Evolutionary conservation across 2,888 invertebrate species (phyloP), one percentile per base, ranked within the genome.

Genomic region (Latrodectus hesperus): DNA sequence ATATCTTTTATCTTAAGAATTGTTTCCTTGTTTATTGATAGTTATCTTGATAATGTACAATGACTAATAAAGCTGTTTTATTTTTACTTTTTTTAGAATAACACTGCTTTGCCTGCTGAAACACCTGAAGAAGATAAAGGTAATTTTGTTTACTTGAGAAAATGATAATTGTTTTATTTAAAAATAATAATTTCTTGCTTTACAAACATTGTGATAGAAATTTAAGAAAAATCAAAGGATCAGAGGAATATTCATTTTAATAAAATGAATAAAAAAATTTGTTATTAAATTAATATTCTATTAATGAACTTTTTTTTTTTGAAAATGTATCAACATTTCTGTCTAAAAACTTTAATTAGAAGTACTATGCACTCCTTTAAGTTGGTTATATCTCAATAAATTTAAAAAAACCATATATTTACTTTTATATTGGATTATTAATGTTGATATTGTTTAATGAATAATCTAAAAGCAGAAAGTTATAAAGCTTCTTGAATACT

Each of bases 51-150:
- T 38, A 38, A 38, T 1, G 38, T 0, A 38, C 2, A 38, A 55
- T 55, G 16, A 55, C 55, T 55, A 5, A 10, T 55, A 8, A 55
- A 38, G 38, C 38, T 55, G 9, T 60, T 53, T 26, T 68, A 22
- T 60, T 79, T 51, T 26, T 75, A n/a, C 22, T 52, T 71, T 17
- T 75, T 16, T 16, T 55, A 79, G 79, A 77, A 51, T 22, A 55
- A 80, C 22, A 80, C 64, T 16, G 51, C 80, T 67, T 38, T 82
- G 26, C 76, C 84, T 55, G 88, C 83, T 55, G 80, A 75, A 79
- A 88, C 88, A 17, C 88, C 88, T 17, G 88, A 88, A 49, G 88
- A 88, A 76, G 88, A 88, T 49, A 88, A 88, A 84, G 88, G 88
- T 80, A 88, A 65, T 11, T 51, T 73, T 67, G 49, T 22, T 14